Evolutionary conservation across 2,888 invertebrate species (phyloP).

Genomic region (Axea sp.): DNA sequence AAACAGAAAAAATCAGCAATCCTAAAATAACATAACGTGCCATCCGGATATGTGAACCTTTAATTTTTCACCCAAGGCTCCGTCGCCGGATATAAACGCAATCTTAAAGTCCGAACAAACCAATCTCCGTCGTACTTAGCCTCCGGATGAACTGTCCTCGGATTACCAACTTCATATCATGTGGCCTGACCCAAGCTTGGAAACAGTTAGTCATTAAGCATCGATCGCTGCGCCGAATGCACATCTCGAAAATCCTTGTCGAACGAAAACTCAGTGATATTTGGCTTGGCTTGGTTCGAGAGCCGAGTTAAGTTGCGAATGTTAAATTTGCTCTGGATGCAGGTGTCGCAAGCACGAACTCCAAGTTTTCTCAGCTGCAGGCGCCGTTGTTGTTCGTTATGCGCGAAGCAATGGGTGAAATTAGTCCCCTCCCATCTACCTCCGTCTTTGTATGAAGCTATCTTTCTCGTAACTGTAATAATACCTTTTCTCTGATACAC

Average conservation of each 20-base stretch:
- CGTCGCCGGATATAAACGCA: slow-evolving; percentile 13
- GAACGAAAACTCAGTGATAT: slow-evolving; percentile 18
- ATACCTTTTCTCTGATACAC: slow-evolving; percentile 61
- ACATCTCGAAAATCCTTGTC: slow-evolving; percentile 8
- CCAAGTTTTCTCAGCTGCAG: slow-evolving; percentile 61
- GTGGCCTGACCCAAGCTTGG: slow-evolving; percentile 8
- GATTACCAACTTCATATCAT: slow-evolving; percentile 20
- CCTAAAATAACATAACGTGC: neutral
- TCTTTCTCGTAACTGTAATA: slow-evolving; percentile 37
- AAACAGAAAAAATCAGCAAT: neutral
- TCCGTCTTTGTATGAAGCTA: slow-evolving; percentile 28
- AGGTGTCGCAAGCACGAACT: slow-evolving; percentile 60
- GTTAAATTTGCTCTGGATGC: slow-evolving; percentile 50
- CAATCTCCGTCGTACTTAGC: slow-evolving; percentile 30
- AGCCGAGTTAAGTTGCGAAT: slow-evolving; percentile 18
- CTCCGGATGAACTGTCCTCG: slow-evolving; percentile 26
- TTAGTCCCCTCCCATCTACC: slow-evolving; percentile 65
- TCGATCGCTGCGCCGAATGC: slow-evolving; percentile 16
- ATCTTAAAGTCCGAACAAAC: slow-evolving; percentile 29
- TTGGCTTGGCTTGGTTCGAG: neutral
- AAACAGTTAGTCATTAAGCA: slow-evolving; percentile 26
- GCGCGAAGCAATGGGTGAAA: slow-evolving; percentile 71
- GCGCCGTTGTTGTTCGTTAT: slow-evolving; percentile 68
- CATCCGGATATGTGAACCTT: too few species aligned
- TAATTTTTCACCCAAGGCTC: neutral